Evolutionary conservation across 2,888 invertebrate genomes (phyloP).

Genomic region (Kuschelorhynchus macadamiae): DNA sequence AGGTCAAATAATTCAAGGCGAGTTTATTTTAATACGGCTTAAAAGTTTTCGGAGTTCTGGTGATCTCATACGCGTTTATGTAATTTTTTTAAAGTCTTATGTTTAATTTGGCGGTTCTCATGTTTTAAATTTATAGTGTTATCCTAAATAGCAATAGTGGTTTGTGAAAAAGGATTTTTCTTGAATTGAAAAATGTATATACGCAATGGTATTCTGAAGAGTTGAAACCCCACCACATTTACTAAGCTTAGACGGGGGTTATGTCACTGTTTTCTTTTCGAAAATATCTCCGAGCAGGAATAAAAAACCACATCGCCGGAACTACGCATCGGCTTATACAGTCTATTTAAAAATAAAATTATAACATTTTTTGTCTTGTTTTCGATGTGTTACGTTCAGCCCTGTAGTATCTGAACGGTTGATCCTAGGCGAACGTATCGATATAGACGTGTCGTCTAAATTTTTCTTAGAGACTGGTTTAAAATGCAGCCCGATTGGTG

Average conservation of each 20-base stretch:
- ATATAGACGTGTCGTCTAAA: too few species aligned
- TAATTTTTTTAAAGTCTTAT: slow-evolving; percentile 1
- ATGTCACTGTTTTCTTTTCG: too few species aligned
- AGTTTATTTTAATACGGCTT: slow-evolving; percentile 44
- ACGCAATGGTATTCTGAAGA: too few species aligned
- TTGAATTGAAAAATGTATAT: background rate
- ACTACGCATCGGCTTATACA: background rate
- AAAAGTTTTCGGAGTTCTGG: slow-evolving; percentile 20
- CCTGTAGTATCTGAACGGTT: too few species aligned
- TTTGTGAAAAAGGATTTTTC: background rate
- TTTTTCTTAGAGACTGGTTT: too few species aligned
- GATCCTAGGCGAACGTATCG: too few species aligned
- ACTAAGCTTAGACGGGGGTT: too few species aligned
- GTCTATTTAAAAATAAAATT: background rate
- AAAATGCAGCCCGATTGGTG: too few species aligned
- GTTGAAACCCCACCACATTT: too few species aligned
- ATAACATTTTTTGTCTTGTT: too few species aligned
- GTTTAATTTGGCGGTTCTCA: background rate
- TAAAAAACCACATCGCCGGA: background rate
- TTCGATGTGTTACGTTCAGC: too few species aligned
- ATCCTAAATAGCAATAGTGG: background rate
- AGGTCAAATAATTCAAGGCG: slow-evolving; percentile 44
- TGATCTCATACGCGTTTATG: slow-evolving; percentile 33
- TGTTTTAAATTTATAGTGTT: background rate
- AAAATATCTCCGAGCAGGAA: too few species aligned